Conservation (phyloP, 2,888 invertebrate species). For the Drosophila mercatorum region DNA sequence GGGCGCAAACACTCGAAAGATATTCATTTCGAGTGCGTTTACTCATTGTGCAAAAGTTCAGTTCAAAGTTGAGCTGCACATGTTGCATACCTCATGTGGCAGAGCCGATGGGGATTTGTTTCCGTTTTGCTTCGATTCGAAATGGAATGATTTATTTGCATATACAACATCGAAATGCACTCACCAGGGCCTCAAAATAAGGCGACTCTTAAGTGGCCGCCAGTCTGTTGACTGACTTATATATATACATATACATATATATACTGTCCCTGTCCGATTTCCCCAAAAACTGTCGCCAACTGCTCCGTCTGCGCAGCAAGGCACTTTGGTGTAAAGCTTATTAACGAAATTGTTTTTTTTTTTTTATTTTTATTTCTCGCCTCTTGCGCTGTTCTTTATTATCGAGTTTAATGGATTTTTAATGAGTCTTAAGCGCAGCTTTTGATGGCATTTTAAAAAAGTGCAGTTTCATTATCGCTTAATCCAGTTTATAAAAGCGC, state of each 20-base stretch:
- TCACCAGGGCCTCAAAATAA: slow-evolving; percentile 58
- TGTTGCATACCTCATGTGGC: slow-evolving; percentile 34
- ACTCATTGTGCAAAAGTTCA: neutral
- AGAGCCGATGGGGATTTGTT: slow-evolving; percentile 10
- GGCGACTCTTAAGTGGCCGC: slow-evolving; percentile 72
- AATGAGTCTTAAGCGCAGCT: slow-evolving; percentile 73
- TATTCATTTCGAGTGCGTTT: slow-evolving; percentile 4
- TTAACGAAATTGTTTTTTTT: slow-evolving; percentile 62
- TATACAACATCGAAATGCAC: slow-evolving; percentile 78
- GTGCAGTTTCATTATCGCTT: slow-evolving; percentile 70
- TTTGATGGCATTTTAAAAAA: slow-evolving; percentile 69
- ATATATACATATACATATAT: slow-evolving; percentile 13
- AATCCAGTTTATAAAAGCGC: slow-evolving; percentile 66
- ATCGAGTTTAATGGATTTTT: slow-evolving; percentile 75
- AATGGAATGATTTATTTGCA: slow-evolving; percentile 73
- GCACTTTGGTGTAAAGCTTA: slow-evolving; percentile 67
- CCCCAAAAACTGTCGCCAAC: slow-evolving; percentile 69
- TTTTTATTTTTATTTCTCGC: slow-evolving; percentile 23
- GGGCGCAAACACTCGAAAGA: slow-evolving; percentile 16
- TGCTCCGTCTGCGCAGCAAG: slow-evolving; percentile 63
- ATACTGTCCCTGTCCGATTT: slow-evolving; percentile 7
- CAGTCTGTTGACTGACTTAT: slow-evolving; percentile 42
- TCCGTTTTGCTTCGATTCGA: slow-evolving; percentile 26
- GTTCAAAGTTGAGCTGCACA: slow-evolving; percentile 37
- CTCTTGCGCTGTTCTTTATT: slow-evolving; percentile 36